Percentiles rank a stretch among this genome's conserved stretches.
Conservation (phyloP, 2,888 invertebrate genomes). For the Pterostichus madidus region DNA sequence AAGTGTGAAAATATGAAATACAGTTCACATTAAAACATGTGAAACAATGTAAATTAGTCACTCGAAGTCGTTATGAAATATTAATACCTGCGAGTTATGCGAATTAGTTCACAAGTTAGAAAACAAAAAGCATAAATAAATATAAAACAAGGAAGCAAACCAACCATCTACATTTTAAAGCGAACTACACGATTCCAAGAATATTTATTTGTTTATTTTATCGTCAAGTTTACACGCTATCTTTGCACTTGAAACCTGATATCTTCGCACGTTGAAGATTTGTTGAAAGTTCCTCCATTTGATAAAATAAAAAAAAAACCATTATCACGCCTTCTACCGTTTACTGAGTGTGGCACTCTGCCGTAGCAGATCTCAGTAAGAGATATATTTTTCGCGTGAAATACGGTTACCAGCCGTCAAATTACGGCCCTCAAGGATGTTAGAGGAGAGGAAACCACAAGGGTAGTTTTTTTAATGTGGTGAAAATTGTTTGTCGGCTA, state of each 20-base stretch:
- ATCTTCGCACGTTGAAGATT: background rate
- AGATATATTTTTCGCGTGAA: too few species aligned
- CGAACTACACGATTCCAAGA: constrained; percentile 4
- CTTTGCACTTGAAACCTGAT: constrained; percentile 17
- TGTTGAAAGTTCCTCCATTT: background rate
- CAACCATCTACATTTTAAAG: constrained; percentile 6
- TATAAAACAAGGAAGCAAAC: constrained; percentile 6
- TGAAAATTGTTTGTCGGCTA: too few species aligned
- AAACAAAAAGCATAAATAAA: constrained; percentile 12
- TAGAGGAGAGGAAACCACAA: too few species aligned
- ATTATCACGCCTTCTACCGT: too few species aligned
- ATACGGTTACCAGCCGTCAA: too few species aligned
- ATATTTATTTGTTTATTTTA: constrained; percentile 24
- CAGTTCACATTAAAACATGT: background rate
- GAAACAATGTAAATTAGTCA: too few species aligned
- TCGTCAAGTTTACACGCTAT: constrained; percentile 1
- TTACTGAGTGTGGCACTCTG: too few species aligned
- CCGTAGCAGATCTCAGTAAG: too few species aligned
- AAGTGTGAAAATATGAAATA: too few species aligned
- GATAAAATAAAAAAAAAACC: background rate
- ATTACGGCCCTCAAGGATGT: too few species aligned
- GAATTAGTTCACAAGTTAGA: constrained; percentile 13
- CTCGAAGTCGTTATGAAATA: background rate
- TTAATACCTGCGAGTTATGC: background rate
- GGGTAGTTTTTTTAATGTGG: too few species aligned